phyloP scores from a whole-genome alignment of 2,113 vertebrate genomes.

The Stigmatopora argus region DNA sequence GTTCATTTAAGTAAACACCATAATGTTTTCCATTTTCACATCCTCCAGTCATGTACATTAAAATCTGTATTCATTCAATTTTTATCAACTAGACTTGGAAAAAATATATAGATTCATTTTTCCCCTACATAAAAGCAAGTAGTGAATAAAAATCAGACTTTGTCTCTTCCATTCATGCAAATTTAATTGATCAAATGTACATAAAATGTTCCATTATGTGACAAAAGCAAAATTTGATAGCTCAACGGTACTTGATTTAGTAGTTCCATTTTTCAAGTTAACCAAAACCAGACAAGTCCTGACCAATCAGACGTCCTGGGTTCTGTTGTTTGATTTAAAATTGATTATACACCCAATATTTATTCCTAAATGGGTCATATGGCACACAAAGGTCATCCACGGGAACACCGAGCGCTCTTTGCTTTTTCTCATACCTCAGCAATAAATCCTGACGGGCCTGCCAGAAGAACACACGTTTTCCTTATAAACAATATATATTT shows the following conservation, averaged over 20 bases:
- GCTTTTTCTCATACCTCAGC: slow-evolving; percentile 16
- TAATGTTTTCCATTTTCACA: too few relatives aligned
- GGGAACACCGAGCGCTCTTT: slow-evolving; percentile 5
- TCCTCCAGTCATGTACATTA: too few relatives aligned
- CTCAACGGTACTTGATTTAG: neutral
- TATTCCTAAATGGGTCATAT: neutral
- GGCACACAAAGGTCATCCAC: slow-evolving; percentile 5
- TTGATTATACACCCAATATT: neutral
- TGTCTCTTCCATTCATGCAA: neutral
- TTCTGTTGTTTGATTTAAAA: neutral
- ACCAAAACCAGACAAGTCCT: neutral
- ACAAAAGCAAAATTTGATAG: neutral
- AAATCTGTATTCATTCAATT: too few relatives aligned
- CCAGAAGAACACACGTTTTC: slow-evolving; percentile 16
- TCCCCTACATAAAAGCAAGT: neutral
- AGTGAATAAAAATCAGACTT: neutral
- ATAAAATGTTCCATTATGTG: neutral
- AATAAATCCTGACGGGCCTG: slow-evolving; percentile 33
- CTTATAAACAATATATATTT: neutral
- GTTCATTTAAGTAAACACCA: too few relatives aligned
- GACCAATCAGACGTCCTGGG: neutral
- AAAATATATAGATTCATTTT: too few relatives aligned
- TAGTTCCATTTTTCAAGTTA: neutral
- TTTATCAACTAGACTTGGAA: too few relatives aligned
- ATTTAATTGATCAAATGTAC: neutral